A percentile compares a stretch with the other conserved stretches of the same genome.
These are phyloP conservation scores for Pollachius pollachius DNA, from an alignment of 2,113 vertebrate species.

Conservation along the genomic window DNA sequence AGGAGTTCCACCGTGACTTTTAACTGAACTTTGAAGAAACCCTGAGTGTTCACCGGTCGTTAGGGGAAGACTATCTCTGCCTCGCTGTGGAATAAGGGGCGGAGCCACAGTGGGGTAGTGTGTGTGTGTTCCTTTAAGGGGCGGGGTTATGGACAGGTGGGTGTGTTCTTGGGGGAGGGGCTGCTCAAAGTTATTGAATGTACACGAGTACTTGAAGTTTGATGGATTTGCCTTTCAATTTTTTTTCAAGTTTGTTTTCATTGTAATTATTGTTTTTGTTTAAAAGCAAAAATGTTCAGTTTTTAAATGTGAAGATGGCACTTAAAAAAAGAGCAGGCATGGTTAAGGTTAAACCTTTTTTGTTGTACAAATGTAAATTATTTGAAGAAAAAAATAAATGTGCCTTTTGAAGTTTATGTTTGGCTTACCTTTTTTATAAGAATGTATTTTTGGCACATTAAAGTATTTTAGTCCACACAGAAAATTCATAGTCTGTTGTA, in stretches of 20 bases:
- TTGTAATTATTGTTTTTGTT: constrained; percentile 35
- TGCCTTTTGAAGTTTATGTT: constrained; percentile 86
- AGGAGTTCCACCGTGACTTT: too few species aligned
- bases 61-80: too few species aligned
- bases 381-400: constrained; percentile 83
- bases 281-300: constrained; percentile 53
- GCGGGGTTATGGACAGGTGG: background rate
- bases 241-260: constrained; percentile 53
- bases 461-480: too few species aligned
- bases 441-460: background rate
- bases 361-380: constrained; percentile 97
- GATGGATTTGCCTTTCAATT: constrained; percentile 66
- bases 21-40: too few species aligned
- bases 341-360: constrained; percentile 73
- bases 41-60: too few species aligned
- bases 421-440: constrained; percentile 81
- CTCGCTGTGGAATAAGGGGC: too few species aligned
- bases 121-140: too few species aligned
- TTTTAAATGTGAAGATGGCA: constrained; percentile 84
- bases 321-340: constrained; percentile 53
- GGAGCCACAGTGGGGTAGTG: too few species aligned
- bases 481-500: too few species aligned
- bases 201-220: constrained; percentile 28
- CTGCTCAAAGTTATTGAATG: background rate
- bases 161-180: background rate